Percentiles rank a stretch among this genome's conserved stretches.
phyloP scores from a whole-genome alignment of 2,797 vertebrate genomes.

The Ciconia nigra region DNA sequence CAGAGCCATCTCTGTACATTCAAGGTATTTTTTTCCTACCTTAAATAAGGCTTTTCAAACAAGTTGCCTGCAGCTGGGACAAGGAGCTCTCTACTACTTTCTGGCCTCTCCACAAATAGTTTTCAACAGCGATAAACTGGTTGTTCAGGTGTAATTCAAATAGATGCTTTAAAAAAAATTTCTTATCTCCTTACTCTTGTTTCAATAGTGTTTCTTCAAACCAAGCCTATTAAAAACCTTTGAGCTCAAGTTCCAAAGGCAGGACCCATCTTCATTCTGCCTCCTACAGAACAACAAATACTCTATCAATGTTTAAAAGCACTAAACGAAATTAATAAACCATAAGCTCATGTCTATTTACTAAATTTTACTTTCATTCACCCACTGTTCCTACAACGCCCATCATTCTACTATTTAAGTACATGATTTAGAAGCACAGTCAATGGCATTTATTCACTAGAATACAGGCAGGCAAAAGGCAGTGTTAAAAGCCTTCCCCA shows the following conservation, averaged over 20 bases:
- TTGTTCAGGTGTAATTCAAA: neutral
- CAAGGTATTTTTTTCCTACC: neutral
- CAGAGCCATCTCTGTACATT: neutral
- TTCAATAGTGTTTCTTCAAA: neutral
- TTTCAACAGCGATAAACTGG: neutral
- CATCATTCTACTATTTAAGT: neutral
- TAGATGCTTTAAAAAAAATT: neutral
- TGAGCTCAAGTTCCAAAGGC: neutral
- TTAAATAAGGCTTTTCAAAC: neutral
- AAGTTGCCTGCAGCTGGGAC: neutral
- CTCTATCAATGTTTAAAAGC: neutral
- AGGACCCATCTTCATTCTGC: neutral
- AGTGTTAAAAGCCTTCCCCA: neutral
- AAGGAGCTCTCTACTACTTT: neutral
- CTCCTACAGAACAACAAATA: neutral
- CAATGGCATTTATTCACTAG: neutral
- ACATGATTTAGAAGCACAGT: neutral
- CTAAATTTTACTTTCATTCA: neutral
- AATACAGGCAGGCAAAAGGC: neutral
- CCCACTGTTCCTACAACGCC: neutral
- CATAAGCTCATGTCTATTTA: neutral
- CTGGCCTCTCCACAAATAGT: neutral
- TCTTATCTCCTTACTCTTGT: neutral
- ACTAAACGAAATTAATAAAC: neutral
- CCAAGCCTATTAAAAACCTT: neutral